Conservation (phyloP, 92 coral and sea anemone genomes). For the Isaurus tuberculatus region DNA sequence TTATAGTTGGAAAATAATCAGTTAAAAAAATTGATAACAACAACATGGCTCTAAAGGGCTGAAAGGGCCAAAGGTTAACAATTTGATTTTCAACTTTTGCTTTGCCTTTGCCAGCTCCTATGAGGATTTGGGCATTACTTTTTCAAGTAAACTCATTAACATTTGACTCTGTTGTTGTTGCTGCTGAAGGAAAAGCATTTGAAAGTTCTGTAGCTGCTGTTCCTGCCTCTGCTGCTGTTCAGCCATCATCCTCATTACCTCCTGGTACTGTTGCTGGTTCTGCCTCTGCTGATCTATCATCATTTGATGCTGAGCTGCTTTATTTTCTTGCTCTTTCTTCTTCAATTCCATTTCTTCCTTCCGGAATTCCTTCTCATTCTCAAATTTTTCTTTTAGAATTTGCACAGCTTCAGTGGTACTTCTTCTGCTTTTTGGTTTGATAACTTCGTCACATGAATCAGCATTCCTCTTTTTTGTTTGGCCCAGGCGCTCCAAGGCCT, state of each 20-base stretch:
- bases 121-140: neutral
- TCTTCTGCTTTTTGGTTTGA: constrained; percentile 38
- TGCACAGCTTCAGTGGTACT: constrained; percentile 31
- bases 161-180: constrained; percentile 49
- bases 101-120: neutral
- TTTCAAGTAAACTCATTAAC: constrained; percentile 34
- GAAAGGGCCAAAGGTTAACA: neutral
- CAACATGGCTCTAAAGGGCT: constrained; percentile 6
- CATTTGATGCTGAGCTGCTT: constrained; percentile 33
- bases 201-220: constrained; percentile 43
- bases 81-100: neutral
- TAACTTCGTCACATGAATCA: constrained; percentile 21
- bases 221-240: constrained; percentile 45
- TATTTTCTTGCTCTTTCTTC: constrained; percentile 29
- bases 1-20: neutral
- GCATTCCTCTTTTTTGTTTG: constrained; percentile 44
- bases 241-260: constrained; percentile 29
- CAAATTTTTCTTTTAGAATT: constrained; percentile 40
- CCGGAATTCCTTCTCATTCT: constrained; percentile 34
- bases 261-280: constrained; percentile 50
- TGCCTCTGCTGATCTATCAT: constrained; percentile 48
- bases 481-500: constrained; percentile 46
- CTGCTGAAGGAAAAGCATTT: constrained; percentile 52
- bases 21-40: neutral
- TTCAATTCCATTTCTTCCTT: constrained; percentile 26